These are phyloP conservation scores for Heterohyrax brucei DNA, from an alignment of 2,797 vertebrate genomes.

Conservation along the genomic window DNA sequence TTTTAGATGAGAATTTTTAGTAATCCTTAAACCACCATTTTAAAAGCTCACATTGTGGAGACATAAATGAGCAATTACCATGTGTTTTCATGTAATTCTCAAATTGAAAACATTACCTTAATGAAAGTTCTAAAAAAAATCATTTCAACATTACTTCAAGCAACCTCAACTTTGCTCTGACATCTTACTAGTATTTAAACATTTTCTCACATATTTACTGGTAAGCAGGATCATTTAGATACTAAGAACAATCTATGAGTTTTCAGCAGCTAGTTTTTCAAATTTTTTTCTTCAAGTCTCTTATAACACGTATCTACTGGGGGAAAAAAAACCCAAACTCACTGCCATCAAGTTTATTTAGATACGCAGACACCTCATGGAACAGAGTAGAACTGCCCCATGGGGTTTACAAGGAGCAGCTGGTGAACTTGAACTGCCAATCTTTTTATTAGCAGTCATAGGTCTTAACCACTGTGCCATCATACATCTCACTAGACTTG, in stretches of 20 bases:
- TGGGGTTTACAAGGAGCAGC: too few species aligned
- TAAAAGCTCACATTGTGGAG: neutral
- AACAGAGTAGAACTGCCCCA: too few species aligned
- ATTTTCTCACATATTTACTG: conserved; percentile 37
- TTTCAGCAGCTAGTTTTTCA: neutral
- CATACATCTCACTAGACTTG: neutral
- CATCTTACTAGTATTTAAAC: neutral
- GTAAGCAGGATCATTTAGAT: neutral
- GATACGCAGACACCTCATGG: too few species aligned
- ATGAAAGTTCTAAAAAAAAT: neutral
- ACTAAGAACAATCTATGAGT: conserved; percentile 6
- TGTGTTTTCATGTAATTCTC: neutral
- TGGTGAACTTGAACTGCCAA: too few species aligned
- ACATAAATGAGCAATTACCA: conserved; percentile 34
- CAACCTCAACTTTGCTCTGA: neutral
- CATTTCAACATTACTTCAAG: neutral
- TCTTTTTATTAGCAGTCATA: too few species aligned
- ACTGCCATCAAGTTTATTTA: too few species aligned
- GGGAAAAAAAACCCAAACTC: too few species aligned
- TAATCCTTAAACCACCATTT: neutral
- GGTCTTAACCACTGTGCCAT: too few species aligned
- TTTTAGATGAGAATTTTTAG: neutral
- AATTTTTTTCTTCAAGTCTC: conserved; percentile 37
- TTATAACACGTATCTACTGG: neutral
- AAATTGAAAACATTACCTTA: conserved; percentile 30